Base-by-base conservation (phyloP, 2,888 invertebrate genomes). In the Diplazon laetatorius region DNA sequence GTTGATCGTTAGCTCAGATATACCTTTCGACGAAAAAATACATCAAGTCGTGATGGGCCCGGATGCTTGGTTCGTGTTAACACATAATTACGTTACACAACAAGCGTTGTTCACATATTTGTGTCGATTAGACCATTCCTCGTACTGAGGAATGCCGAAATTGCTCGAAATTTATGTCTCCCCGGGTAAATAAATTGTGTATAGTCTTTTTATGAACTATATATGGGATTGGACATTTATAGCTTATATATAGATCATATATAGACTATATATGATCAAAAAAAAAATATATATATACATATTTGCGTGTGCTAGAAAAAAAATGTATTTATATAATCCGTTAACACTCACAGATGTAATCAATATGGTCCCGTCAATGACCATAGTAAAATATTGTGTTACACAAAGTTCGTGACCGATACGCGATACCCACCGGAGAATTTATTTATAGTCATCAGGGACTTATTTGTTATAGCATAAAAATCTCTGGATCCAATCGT, bases 401-500 rank as follows among this genome's bases (percentile, higher is more conserved):
- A 55, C 30, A 50, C 6, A 16, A 44, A 20, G 20, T 66, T 63
- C 9, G 55, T 16, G 77, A 69, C 35, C 22, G 68, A 69, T 63
- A 46, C 18, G 37, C 60, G 60, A 73, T 70, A 70, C 65, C 65
- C n/a, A n/a, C 5, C 16, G 6, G n/a, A 20, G 22, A 46, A 70
- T 74, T 69, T 52, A 69, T 73, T 73, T 69, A 42, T 37, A 25
- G 14, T 48, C n/a, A n/a, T 46, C n/a, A n/a, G 37, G 37, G 68
- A 57, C 14, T 69, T 50, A 63, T 73, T n/a, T 78, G 73, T 70
- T 39, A 55, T 44, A 59, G 46, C 59, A 46, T 66, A 37, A 48
- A 70, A 55, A 66, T 60, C 60, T 25, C 25, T n/a, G 52, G 10
- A 46, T 46, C 16, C 52, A 20, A 9, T 35, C 30, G 16, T 16